Conservation (phyloP, 2,113 vertebrate genomes). For the Psephotus haematonotus region DNA sequence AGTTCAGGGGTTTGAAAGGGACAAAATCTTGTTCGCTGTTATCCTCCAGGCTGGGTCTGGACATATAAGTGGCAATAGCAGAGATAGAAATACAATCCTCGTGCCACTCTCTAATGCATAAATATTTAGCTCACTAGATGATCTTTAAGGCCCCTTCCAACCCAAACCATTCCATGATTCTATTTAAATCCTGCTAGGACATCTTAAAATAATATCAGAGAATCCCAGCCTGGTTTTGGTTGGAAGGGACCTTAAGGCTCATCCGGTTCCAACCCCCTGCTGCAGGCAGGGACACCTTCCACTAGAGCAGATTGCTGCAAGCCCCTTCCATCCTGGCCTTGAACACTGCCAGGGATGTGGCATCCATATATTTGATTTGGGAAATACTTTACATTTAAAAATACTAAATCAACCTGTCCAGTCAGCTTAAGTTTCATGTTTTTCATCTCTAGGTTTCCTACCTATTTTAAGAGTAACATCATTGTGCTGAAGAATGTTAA, state of each 20-base stretch:
- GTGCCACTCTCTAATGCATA: not conserved
- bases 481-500: not conserved
- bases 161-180: not conserved
- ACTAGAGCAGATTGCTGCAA: not conserved
- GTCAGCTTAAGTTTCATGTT: not conserved
- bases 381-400: not conserved
- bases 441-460: not conserved
- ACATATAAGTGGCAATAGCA: not conserved
- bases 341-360: not conserved
- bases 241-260: not conserved
- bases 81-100: not conserved
- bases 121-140: not conserved
- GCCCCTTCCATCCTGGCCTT: not conserved
- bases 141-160: not conserved
- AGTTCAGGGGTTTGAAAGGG: not conserved
- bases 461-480: fast-evolving
- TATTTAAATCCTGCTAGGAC: not conserved
- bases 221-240: too few relatives aligned
- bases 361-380: not conserved
- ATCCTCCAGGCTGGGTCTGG: not conserved
- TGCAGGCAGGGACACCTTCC: not conserved
- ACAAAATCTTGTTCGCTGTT: not conserved
- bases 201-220: not conserved
- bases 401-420: not conserved
- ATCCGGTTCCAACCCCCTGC: not conserved